A percentile compares a stretch with the other conserved stretches of the same genome.
These are phyloP conservation scores for Aphelinus certus DNA, from an alignment of 1,140 invertebrate species.

Conservation along the genomic window DNA sequence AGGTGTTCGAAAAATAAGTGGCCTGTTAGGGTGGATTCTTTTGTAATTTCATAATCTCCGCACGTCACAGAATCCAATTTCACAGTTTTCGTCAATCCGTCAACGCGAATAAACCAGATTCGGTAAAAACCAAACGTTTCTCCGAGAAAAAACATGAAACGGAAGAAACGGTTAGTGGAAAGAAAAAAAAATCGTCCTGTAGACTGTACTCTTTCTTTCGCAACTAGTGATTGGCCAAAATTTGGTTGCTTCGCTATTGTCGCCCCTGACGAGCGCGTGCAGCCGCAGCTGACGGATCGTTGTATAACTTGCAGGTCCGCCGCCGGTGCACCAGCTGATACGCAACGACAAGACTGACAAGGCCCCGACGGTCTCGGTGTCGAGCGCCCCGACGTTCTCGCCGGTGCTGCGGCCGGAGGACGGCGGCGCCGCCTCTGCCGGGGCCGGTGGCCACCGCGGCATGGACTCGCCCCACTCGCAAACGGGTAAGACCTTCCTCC, in stretches of 20 bases:
- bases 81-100: too few species aligned
- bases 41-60: too few species aligned
- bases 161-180: too few species aligned
- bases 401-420: conserved; percentile 64
- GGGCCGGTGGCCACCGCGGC: conserved; percentile 54
- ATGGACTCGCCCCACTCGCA: conserved; percentile 66
- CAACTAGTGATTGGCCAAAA: too few species aligned
- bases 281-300: neutral
- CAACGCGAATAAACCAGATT: too few species aligned
- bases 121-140: too few species aligned
- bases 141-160: too few species aligned
- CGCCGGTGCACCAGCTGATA: conserved; percentile 64
- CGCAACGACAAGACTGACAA: conserved; percentile 67
- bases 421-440: neutral
- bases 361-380: conserved; percentile 63
- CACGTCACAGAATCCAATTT: too few species aligned
- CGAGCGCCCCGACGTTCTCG: conserved; percentile 63
- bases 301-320: conserved; percentile 54
- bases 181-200: too few species aligned
- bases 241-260: too few species aligned
- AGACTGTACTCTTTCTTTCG: too few species aligned
- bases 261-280: too few species aligned
- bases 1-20: neutral
- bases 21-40: neutral
- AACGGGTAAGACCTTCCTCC: conserved; percentile 57